These are phyloP conservation scores for Podocnemis expansa DNA, from an alignment of 2,113 vertebrate species.

Conservation along the genomic window DNA sequence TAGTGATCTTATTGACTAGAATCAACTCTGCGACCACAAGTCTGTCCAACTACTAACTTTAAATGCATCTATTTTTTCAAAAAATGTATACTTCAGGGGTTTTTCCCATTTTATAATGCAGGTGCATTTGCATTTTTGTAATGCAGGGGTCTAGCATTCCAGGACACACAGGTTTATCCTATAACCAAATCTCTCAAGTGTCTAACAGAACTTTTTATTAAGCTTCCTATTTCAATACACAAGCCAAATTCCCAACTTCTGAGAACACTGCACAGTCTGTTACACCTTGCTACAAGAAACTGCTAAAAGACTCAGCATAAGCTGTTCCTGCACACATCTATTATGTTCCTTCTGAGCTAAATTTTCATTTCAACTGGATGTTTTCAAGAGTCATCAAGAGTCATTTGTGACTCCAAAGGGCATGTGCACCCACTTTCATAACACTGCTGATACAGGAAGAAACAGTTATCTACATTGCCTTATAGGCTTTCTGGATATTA, in stretches of 20 bases:
- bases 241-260: neutral
- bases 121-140: neutral
- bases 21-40: neutral
- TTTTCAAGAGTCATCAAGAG: neutral
- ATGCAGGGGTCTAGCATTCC: neutral
- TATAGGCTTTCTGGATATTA: neutral
- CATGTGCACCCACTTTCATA: neutral
- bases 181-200: neutral
- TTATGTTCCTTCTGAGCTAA: neutral
- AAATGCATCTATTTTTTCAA: neutral
- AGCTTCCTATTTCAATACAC: neutral
- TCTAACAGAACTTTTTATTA: neutral
- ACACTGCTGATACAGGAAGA: neutral
- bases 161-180: neutral
- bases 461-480: neutral
- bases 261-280: neutral
- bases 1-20: neutral
- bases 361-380: neutral
- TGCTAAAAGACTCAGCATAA: rapidly evolving
- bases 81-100: neutral
- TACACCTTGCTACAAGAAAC: neutral
- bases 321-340: neutral
- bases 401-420: neutral
- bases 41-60: neutral
- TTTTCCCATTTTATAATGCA: neutral